phyloP scores from a whole-genome alignment of 2,113 vertebrate species.

The Apteryx mantelli region DNA sequence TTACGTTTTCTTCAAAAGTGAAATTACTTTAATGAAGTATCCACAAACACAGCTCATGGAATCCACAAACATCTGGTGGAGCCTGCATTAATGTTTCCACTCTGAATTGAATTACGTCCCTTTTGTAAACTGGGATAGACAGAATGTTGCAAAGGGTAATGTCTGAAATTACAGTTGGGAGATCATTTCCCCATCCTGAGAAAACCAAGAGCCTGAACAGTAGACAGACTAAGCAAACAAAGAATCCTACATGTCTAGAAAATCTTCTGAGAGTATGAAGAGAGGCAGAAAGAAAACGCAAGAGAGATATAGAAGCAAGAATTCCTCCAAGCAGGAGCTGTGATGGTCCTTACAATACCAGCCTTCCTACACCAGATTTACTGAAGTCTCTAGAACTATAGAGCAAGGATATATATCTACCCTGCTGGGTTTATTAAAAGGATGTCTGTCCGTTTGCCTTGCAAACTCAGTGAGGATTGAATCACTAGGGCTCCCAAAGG shows the following conservation, averaged over 20 bases:
- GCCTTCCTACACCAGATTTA: background rate
- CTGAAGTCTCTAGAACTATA: background rate
- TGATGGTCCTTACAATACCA: background rate
- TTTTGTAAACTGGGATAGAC: slow-evolving; percentile 23
- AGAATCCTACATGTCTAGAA: background rate
- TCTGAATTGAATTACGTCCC: slow-evolving; percentile 58
- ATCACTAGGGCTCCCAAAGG: background rate
- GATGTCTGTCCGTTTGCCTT: background rate
- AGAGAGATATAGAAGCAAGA: background rate
- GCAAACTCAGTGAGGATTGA: background rate
- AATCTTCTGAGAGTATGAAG: background rate
- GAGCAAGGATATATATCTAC: background rate
- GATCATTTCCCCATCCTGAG: slow-evolving; percentile 34
- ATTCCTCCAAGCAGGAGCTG: background rate
- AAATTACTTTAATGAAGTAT: slow-evolving; percentile 32
- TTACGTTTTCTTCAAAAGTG: slow-evolving; percentile 26
- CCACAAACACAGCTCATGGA: slow-evolving; percentile 46
- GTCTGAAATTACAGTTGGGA: slow-evolving; percentile 27
- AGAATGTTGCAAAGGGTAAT: background rate
- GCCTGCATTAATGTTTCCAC: slow-evolving; percentile 53
- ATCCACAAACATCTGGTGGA: slow-evolving; percentile 55
- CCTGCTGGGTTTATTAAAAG: background rate
- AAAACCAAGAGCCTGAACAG: background rate
- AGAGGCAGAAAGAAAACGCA: background rate
- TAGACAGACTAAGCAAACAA: background rate